These are phyloP conservation scores for Meganola albula DNA, from an alignment of 2,888 invertebrate species.

Conservation along the genomic window DNA sequence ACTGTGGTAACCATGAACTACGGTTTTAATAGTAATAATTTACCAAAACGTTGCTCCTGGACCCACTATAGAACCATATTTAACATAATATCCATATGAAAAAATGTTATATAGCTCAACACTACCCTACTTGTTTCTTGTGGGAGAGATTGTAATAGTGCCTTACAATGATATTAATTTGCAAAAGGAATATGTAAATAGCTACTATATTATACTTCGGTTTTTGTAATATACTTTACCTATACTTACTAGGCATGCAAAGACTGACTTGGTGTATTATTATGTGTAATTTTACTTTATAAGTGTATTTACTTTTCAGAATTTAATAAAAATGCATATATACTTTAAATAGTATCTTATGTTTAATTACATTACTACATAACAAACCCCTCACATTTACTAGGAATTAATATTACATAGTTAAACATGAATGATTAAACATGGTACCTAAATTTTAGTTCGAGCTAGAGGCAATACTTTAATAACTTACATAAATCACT, in stretches of 20 bases:
- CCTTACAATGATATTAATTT: constrained; percentile 32
- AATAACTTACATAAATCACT: constrained; percentile 4
- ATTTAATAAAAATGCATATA: constrained; percentile 52
- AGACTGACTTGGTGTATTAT: constrained; percentile 76
- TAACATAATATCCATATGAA: too few relatives aligned
- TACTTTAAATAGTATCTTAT: constrained; percentile 31
- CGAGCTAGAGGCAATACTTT: too few relatives aligned
- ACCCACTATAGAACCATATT: too few relatives aligned
- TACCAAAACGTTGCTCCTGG: too few relatives aligned
- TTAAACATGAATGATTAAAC: too few relatives aligned
- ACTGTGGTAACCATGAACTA: too few relatives aligned
- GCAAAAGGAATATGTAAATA: constrained; percentile 28
- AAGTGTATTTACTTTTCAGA: constrained; percentile 59
- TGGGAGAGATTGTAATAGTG: constrained; percentile 17
- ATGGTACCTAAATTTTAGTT: too few relatives aligned
- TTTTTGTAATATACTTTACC: constrained; percentile 57
- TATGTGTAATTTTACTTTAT: constrained; percentile 52
- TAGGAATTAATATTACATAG: too few relatives aligned
- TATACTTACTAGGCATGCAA: constrained; percentile 74
- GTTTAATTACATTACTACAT: constrained; percentile 22
- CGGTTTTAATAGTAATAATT: too few relatives aligned
- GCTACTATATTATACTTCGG: constrained; percentile 23
- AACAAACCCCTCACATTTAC: too few relatives aligned
- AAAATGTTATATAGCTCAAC: too few relatives aligned
- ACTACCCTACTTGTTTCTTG: too few relatives aligned